Evolutionary conservation across 2,797 vertebrate species (phyloP), one percentile per base, ranked within the genome.

Genomic region (Acanthornis magna): DNA sequence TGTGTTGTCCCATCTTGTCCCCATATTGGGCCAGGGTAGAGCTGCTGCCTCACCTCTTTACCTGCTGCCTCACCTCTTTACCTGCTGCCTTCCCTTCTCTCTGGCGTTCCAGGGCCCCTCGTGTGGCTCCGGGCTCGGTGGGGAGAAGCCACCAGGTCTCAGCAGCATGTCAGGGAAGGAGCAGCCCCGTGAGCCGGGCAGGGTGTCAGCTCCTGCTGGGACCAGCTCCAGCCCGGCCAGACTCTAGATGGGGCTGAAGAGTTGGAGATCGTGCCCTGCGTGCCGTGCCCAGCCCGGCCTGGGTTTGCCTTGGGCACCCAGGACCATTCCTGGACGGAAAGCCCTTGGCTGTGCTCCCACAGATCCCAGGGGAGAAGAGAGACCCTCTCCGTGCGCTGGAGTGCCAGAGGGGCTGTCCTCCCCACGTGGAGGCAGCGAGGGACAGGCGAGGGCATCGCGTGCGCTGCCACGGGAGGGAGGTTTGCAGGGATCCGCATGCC

Each of bases 201-300:
- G 51, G 48, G 19, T 79, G 85, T 25, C 75, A 30, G 67, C 22
- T 73, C 21, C 48, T 38, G 38, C 25, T 6, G 34, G 74, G 60
- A 62, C 51, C 16, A 0, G 40, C 40, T 84, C 25, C 47, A 58
- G 87, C 82, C 75, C 12, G 73, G 66, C 51, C 60, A 34, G 86
- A 62, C 96, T 96, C 92, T 96, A 96, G 95, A n/a, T 96, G 95
- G 96, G 92, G 96, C 96, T 96, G 84, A 58, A 91, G 96, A 72
- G 92, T 92, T 75, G 91, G 80, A 78, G 80, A 93, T 77, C 15
- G 6, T 47, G 66, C 58, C 79, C 73, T 7, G 73, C 30, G 65
- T 6, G 29, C 73, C 5, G 51, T 57, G 50, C 72, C 79, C 25
- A 9, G 51, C 72, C 78, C 9, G 75, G 21, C 30, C 83, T 7